Evolutionary conservation across 2,113 vertebrate genomes (phyloP).

Genomic region (Toxostoma redivivum): DNA sequence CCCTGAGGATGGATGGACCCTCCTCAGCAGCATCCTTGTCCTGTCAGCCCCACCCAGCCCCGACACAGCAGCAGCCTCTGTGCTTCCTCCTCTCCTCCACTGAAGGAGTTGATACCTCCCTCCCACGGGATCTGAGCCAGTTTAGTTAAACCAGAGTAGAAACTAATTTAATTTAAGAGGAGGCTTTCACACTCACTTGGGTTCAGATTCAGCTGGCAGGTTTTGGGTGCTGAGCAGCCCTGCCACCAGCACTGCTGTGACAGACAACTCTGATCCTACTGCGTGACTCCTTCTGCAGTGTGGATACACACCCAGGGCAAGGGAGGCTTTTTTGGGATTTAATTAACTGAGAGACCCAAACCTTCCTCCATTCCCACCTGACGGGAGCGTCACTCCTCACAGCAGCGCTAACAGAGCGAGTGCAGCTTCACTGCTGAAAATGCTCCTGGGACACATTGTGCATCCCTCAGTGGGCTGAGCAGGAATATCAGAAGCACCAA

Average conservation of each 20-base stretch:
- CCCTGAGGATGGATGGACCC: neutral
- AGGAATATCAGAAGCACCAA: conserved; percentile 72
- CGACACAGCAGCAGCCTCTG: neutral
- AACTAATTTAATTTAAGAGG: neutral
- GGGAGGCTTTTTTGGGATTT: neutral
- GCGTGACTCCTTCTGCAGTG: neutral
- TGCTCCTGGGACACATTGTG: conserved; percentile 23
- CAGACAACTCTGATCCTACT: neutral
- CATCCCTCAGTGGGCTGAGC: conserved; percentile 10
- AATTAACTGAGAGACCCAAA: neutral
- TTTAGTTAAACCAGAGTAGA: neutral
- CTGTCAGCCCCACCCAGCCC: neutral
- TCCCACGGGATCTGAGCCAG: neutral
- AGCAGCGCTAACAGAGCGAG: neutral
- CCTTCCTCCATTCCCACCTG: neutral
- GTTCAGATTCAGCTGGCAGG: neutral
- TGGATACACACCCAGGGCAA: neutral
- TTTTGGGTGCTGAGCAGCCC: neutral
- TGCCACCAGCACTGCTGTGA: accelerated
- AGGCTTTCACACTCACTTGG: neutral
- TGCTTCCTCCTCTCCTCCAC: neutral
- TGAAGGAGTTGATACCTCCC: neutral
- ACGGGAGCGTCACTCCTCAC: neutral
- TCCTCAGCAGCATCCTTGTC: neutral
- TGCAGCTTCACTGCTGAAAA: neutral